Evolutionary conservation across 2,888 invertebrate genomes (phyloP), one percentile per base, ranked within the genome.

Genomic region (Aphelenchoides bicaudatus): DNA sequence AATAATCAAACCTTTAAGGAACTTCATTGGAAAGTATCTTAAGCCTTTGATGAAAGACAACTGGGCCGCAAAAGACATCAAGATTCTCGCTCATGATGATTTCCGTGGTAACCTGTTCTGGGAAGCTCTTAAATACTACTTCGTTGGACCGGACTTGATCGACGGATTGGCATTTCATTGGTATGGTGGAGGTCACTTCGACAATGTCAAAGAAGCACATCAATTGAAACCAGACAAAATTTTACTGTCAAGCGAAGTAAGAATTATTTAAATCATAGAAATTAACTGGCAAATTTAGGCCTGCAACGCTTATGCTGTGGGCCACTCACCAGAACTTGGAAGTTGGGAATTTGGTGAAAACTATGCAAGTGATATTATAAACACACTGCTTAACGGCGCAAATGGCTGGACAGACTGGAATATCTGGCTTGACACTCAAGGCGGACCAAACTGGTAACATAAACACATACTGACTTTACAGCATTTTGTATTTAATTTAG

Each of bases 91-190:
- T 1, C 81, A 87, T n/a, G 91, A 91, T 72, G n/a, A n/a, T n/a
- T 90, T 84, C 64, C 68, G 78, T 37, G 60, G 79, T 49, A 51
- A 74, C 3, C 55, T 23, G 43, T 10, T 43, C 13, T 43, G 13
- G 3, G 43, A 43, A 2, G 43, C 43, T 16, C 25, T 28, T 27
- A 43, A 72, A 16, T 48, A 79, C 23, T n/a, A n/a, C n/a, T n/a
- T n/a, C n/a, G n/a, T n/a, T n/a, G n/a, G n/a, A n/a, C 87, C 87
- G 0, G 81, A 83, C 72, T 81, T 78, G 63, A 79, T 89, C 0
- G 85, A 86, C 70, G 91, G 90, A 0, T 83, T 89, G 38, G 88
- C 86, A 0, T 82, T 90, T 2, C 91, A 91, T 80, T 91, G 89
- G 87, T 91, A 91, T 79, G 75, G 79, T 19, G 76, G 86, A 28